phyloP scores from a whole-genome alignment of 2,113 vertebrate species.

The Corydoras sp. region DNA sequence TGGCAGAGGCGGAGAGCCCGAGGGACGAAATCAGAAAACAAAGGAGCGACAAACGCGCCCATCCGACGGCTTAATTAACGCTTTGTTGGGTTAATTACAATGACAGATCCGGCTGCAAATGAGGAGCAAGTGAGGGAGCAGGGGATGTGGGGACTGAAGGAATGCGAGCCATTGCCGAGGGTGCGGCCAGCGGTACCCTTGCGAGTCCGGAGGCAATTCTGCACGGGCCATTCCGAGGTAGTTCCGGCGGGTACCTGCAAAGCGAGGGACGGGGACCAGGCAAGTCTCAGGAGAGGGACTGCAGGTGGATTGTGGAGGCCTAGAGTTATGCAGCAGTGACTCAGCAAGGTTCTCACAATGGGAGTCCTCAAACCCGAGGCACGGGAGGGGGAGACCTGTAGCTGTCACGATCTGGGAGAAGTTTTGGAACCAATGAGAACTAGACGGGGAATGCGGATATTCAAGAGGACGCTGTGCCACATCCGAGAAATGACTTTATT shows the following conservation, averaged over 20 bases:
- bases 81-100: conserved; percentile 49
- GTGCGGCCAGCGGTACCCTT: not conserved
- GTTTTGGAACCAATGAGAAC: not conserved
- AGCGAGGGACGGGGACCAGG: conserved; percentile 4
- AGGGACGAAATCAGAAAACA: conserved; percentile 43
- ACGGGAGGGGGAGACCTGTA: no score
- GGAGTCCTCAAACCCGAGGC: not conserved
- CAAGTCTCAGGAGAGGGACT: conserved; percentile 13
- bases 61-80: conserved; percentile 49
- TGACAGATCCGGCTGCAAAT: conserved; percentile 43
- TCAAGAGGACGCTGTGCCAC: no score
- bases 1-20: conserved; percentile 48
- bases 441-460: not conserved
- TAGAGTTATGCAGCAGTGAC: conserved; percentile 14
- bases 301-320: conserved; percentile 19
- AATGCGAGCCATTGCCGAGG: conserved; percentile 20
- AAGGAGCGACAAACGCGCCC: conserved; percentile 44
- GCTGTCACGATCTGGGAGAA: no score
- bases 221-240: not conserved
- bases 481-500: no score
- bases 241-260: not conserved
- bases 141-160: conserved; percentile 25
- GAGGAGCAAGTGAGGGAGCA: conserved; percentile 29
- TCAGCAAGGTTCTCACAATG: conserved; percentile 12
- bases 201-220: conserved; percentile 8